These are phyloP conservation scores for Carposina sasakii DNA, from an alignment of 1,140 invertebrate genomes.

Conservation along the genomic window DNA sequence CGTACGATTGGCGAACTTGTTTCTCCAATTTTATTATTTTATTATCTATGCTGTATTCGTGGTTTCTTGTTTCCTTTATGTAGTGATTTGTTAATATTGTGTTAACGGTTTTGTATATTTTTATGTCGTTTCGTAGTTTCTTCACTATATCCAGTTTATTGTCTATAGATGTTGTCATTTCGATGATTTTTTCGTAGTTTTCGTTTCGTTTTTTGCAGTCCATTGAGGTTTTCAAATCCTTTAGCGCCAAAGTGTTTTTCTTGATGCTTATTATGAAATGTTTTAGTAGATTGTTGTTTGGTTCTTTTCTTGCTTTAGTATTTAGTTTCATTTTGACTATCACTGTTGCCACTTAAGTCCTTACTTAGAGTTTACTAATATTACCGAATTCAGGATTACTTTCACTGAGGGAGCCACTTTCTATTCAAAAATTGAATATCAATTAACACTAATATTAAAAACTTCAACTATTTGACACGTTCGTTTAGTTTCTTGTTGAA, in stretches of 20 bases:
- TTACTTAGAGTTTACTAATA: background rate
- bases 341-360: background rate
- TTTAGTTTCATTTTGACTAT: constrained; percentile 31
- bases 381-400: background rate
- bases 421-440: background rate
- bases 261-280: constrained; percentile 50
- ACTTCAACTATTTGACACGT: too few species aligned
- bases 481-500: too few species aligned
- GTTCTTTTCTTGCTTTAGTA: too few species aligned
- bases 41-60: constrained; percentile 47
- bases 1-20: constrained; percentile 49
- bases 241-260: constrained; percentile 52
- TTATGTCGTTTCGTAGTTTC: constrained; percentile 61
- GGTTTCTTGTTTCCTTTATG: constrained; percentile 54
- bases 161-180: constrained; percentile 50
- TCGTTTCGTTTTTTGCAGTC: constrained; percentile 36
- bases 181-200: constrained; percentile 42
- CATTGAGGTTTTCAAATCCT: constrained; percentile 44
- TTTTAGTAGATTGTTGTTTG: constrained; percentile 41
- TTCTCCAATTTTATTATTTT: constrained; percentile 56
- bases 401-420: background rate
- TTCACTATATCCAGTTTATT: constrained; percentile 61
- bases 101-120: constrained; percentile 62
- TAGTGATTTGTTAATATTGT: constrained; percentile 63
- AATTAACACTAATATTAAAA: background rate